phyloP scores from a whole-genome alignment of 2,797 vertebrate genomes.

The Microcaecilia unicolor region DNA sequence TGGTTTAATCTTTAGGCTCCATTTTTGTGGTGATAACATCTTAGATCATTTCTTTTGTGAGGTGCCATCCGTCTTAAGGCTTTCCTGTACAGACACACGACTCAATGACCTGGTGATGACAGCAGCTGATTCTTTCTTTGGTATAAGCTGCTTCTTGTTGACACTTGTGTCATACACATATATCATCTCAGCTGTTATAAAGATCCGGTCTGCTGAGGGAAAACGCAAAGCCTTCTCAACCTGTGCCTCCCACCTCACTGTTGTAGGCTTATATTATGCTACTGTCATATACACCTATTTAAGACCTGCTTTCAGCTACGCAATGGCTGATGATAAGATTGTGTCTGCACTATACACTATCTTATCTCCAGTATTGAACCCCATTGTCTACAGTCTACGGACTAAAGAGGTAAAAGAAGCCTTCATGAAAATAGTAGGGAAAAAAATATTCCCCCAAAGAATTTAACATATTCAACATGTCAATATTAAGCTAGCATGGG shows the following conservation, averaged over 20 bases:
- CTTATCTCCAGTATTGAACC: conserved; percentile 18
- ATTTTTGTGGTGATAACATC: conserved; percentile 11
- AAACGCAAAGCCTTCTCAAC: conserved; percentile 15
- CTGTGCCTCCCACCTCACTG: conserved; percentile 18
- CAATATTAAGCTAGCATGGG: too few species aligned
- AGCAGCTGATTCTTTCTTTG: conserved; percentile 5
- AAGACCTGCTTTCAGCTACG: conserved; percentile 17
- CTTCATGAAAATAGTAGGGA: too few species aligned
- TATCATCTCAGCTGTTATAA: conserved; percentile 4
- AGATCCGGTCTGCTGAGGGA: conserved; percentile 4
- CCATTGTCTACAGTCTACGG: conserved; percentile 15
- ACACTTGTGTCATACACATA: too few species aligned
- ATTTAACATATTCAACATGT: too few species aligned
- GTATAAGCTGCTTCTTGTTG: conserved; percentile 13
- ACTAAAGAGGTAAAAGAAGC: conserved; percentile 19
- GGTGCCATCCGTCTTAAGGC: conserved; percentile 13
- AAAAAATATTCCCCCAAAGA: too few species aligned
- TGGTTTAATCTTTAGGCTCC: conserved; percentile 12
- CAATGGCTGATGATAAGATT: conserved; percentile 6
- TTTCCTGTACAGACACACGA: conserved; percentile 2
- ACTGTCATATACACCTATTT: conserved; percentile 20
- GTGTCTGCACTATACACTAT: conserved; percentile 19
- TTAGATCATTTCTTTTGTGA: conserved; percentile 33
- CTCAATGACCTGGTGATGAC: conserved; percentile 12
- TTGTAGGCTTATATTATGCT: conserved; percentile 18